Base-by-base conservation (phyloP, 1,140 invertebrate species). In the Galleria mellonella region DNA sequence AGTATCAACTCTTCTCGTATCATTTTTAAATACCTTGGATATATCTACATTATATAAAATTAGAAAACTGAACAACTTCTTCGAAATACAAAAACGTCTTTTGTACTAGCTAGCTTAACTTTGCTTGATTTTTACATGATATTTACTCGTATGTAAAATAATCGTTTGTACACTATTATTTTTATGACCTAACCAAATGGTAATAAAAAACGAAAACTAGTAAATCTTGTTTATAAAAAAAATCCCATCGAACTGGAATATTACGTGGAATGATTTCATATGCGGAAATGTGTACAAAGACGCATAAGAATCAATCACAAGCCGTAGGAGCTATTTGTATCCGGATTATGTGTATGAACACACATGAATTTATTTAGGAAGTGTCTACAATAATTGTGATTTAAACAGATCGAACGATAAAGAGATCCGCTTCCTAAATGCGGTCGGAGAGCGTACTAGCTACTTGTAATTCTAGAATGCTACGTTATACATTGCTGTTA, bases 211-310 rank as follows among this genome's bases (percentile, higher is more conserved):
- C 2, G 6, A 23, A 23, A 37, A 37, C 14, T n/a, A 15, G 33
- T 15, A 35, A 8, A 35, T 35, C 33, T 15, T 35, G 33, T 15
- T 35, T 23, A 6, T 23, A 3, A 23, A 23, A n/a, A n/a, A 23
- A 23, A 23, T 23, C 41, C 29, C 14, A 23, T 23, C 33, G 23
- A 46, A 49, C 46, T 47, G 17, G 39, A 44, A 47, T 51, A 43
- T 74, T 72, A 67, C 45, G 51, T 36, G 45, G 40, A 49, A 62
- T 82, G 77, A 78, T 72, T 78, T 78, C 74, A 77, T 78, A 82
- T 56, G 63, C 73, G 77, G 75, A 82, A 79, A 62, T 45, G 17
- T n/a, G 11, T 17, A 28, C 35, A 53, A 36, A 47, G 44, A 47
- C 42, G 44, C 28, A 15, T 32, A 33, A 23, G 30, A 43, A 50